Conservation (phyloP, 2,888 invertebrate genomes). For the Ophion ellenae region DNA sequence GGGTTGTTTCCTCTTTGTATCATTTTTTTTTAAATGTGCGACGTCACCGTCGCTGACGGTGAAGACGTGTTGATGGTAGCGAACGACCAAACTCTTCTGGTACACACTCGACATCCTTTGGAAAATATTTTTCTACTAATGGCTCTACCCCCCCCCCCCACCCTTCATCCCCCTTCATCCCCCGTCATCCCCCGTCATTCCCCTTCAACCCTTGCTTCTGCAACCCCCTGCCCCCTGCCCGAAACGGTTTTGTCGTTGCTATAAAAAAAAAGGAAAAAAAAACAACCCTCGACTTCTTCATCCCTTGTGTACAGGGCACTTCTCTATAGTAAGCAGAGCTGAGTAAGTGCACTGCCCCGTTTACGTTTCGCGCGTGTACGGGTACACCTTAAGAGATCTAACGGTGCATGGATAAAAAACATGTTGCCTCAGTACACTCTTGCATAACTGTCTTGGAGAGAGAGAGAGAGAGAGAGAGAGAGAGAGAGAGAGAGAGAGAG, state of each 20-base stretch:
- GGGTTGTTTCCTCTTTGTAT: slow-evolving; percentile 63
- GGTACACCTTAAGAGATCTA: slow-evolving; percentile 7
- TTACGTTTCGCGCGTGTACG: background rate
- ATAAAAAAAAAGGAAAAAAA: background rate
- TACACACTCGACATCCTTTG: slow-evolving; percentile 79
- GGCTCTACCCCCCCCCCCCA: slow-evolving; percentile 75
- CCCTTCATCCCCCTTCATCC: too few species aligned
- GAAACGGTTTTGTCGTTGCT: slow-evolving; percentile 59
- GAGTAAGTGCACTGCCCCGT: background rate
- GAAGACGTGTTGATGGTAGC: slow-evolving; percentile 53
- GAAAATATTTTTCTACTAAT: slow-evolving; percentile 83
- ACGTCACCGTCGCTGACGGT: slow-evolving; percentile 23
- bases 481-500: background rate
- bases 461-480: too few species aligned
- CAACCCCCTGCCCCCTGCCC: slow-evolving; percentile 72
- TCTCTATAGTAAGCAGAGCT: slow-evolving; percentile 8
- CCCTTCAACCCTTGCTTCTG: slow-evolving; percentile 42
- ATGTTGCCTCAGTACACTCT: background rate
- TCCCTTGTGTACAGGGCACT: slow-evolving; percentile 44
- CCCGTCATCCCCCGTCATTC: slow-evolving; percentile 4
- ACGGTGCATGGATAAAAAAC: slow-evolving; percentile 21
- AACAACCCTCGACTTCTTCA: slow-evolving; percentile 62
- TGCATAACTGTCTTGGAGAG: too few species aligned
- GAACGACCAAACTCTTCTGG: slow-evolving; percentile 64
- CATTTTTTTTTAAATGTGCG: slow-evolving; percentile 11